Evolutionary conservation across 2,113 vertebrate species (phyloP).

Genomic region (Anser cygnoides): DNA sequence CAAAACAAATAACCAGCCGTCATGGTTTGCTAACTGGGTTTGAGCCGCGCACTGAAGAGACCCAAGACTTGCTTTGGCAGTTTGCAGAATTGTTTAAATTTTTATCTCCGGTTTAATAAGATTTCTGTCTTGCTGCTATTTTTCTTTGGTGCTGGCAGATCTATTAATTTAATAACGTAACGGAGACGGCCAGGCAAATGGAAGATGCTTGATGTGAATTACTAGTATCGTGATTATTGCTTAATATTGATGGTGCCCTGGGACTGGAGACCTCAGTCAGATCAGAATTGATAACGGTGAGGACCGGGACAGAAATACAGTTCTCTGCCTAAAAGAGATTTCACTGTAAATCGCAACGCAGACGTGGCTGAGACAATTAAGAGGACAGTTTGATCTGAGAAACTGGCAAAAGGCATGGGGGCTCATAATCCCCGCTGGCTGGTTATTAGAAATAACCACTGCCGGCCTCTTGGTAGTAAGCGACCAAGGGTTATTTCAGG

Average conservation of each 20-base stretch:
- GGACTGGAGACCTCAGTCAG: neutral
- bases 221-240: neutral
- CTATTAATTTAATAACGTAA: conserved; percentile 42
- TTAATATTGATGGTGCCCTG: neutral
- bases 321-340: neutral
- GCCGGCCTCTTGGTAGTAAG: no score
- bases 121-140: conserved; percentile 25
- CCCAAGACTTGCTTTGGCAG: neutral
- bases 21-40: neutral
- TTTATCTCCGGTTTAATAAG: conserved; percentile 58
- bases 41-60: neutral
- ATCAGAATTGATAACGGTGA: neutral
- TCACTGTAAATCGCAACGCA: neutral
- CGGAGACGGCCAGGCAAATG: neutral
- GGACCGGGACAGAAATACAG: neutral
- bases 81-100: neutral
- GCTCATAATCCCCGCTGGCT: no score
- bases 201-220: conserved; percentile 3
- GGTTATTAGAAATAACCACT: no score
- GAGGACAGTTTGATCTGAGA: no score
- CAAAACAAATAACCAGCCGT: neutral
- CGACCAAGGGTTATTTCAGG: no score
- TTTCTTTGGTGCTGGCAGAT: conserved; percentile 36
- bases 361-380: neutral
- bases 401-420: neutral